Percentiles rank a stretch among this genome's conserved stretches.
Conservation (phyloP, 2,113 vertebrate genomes). For the Hiodon tergisus region DNA sequence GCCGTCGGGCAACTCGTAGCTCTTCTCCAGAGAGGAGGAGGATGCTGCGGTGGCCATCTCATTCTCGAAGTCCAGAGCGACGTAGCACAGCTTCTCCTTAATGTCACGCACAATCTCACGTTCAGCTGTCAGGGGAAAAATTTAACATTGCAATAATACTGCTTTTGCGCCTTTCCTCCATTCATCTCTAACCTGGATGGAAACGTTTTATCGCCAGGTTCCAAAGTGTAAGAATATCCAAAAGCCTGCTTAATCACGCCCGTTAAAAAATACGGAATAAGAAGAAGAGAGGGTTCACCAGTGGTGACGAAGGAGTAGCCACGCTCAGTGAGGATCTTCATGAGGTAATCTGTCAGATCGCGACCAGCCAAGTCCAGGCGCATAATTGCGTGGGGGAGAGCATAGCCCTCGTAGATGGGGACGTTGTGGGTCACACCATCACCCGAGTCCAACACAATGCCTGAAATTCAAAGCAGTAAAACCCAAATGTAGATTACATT, state of each 20-base stretch:
- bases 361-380: conserved; percentile 79
- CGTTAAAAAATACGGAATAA: not conserved
- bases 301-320: conserved; percentile 95
- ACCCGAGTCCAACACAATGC: conserved; percentile 89
- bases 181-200: not conserved
- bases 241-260: not conserved
- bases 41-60: conserved; percentile 95
- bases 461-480: conserved; percentile 42
- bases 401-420: conserved; percentile 79
- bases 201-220: not conserved
- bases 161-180: not conserved
- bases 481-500: no score
- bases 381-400: conserved; percentile 79
- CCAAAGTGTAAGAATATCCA: no score
- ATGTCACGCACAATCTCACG: conserved; percentile 93
- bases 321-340: conserved; percentile 94
- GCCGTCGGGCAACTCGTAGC: conserved; percentile 89
- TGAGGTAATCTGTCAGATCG: conserved; percentile 94
- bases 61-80: conserved; percentile 92
- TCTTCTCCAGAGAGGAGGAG: conserved; percentile 91
- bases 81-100: conserved; percentile 91
- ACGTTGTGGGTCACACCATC: conserved; percentile 80
- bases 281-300: conserved; percentile 56
- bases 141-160: not conserved
- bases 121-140: conserved; percentile 66